Percentiles rank a stretch among this genome's conserved stretches.
Conservation (phyloP, 2,888 invertebrate genomes). For the Pammene aurita region DNA sequence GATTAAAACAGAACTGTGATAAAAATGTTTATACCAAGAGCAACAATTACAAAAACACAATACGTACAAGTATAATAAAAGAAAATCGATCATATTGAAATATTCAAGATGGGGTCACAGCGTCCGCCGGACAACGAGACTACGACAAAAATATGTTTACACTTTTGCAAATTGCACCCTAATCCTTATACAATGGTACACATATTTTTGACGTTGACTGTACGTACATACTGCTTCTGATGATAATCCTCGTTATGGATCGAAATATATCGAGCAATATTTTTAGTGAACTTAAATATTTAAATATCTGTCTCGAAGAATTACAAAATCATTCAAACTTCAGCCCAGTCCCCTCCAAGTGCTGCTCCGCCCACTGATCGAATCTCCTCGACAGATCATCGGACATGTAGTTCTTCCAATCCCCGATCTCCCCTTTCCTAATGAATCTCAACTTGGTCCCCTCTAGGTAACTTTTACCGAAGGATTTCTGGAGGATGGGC, state of each 20-base stretch:
- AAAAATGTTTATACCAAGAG: conserved; percentile 9
- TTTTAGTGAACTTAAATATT: neutral
- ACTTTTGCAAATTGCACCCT: too few species aligned
- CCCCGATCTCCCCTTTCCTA: conserved; percentile 90
- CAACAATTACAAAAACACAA: neutral
- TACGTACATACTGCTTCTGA: too few species aligned
- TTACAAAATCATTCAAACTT: conserved; percentile 77
- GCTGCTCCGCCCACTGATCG: conserved; percentile 87
- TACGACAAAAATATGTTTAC: too few species aligned
- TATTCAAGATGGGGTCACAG: neutral
- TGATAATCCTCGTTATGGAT: too few species aligned
- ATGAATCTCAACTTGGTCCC: conserved; percentile 85
- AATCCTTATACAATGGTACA: too few species aligned
- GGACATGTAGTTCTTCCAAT: conserved; percentile 91
- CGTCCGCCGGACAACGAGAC: too few species aligned
- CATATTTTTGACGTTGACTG: too few species aligned
- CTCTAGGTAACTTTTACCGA: conserved; percentile 72
- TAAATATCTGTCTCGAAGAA: neutral
- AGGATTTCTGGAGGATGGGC: conserved; percentile 82
- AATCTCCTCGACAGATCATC: conserved; percentile 87
- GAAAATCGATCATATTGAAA: neutral
- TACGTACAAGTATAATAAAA: neutral
- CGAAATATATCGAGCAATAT: neutral
- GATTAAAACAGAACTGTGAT: neutral
- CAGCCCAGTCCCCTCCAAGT: conserved; percentile 85